Evolutionary conservation across 2,888 invertebrate genomes (phyloP).

Genomic region (Frankliniella fusca): DNA sequence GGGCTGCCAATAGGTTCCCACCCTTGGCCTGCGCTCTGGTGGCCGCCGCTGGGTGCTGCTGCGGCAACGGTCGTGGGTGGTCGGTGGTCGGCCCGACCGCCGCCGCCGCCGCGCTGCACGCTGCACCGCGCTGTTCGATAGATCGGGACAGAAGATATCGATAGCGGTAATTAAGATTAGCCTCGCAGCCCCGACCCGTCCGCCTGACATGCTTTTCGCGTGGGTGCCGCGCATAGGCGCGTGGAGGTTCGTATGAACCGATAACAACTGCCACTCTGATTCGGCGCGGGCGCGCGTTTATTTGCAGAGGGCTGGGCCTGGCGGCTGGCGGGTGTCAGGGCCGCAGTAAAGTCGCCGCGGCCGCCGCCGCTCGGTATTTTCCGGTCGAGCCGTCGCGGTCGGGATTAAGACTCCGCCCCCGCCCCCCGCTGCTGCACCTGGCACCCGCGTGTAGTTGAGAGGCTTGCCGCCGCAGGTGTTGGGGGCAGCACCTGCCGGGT

Average conservation of each 20-base stretch:
- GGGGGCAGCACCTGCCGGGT: constrained; percentile 7
- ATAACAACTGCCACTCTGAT: neutral
- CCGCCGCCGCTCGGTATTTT: no score
- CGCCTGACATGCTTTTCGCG: neutral
- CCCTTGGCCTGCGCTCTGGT: neutral
- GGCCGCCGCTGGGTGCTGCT: neutral
- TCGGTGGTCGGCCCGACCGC: neutral
- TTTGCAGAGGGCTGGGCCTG: no score
- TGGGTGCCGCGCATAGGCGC: neutral
- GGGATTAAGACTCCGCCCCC: neutral
- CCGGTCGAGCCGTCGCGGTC: neutral
- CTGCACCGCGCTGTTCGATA: neutral
- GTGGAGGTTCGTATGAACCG: neutral
- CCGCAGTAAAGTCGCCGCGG: no score
- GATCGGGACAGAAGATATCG: neutral
- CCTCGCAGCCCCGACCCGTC: neutral
- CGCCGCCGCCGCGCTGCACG: neutral
- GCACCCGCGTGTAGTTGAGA: neutral
- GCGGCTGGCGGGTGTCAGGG: no score
- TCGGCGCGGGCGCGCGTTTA: neutral
- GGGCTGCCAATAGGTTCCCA: no score
- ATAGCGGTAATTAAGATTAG: neutral
- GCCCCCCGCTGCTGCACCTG: neutral
- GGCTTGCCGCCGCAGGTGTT: neutral
- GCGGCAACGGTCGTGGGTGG: neutral